Evolutionary conservation across 2,797 vertebrate species (phyloP).

Genomic region (Sebastes oblongus): DNA sequence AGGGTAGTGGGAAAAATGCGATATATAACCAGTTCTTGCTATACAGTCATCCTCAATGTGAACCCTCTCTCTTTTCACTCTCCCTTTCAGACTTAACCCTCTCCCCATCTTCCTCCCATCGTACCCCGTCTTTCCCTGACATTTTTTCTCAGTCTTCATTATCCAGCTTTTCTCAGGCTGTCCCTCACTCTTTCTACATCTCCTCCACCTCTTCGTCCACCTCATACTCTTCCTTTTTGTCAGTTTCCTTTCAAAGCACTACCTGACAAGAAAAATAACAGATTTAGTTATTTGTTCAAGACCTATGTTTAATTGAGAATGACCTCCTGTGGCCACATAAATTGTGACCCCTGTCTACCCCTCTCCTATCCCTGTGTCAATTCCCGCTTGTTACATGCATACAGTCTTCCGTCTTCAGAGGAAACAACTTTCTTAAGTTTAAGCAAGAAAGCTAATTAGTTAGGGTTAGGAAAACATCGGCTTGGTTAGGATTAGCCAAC

Average conservation of each 20-base stretch:
- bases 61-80: background rate
- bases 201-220: background rate
- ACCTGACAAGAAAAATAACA: background rate
- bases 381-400: too few species aligned
- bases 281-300: background rate
- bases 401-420: too few species aligned
- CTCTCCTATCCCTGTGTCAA: too few species aligned
- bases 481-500: too few species aligned
- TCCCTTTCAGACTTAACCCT: constrained; percentile 1
- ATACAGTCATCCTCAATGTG: constrained; percentile 21
- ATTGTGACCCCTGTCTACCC: background rate
- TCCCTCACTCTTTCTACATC: background rate
- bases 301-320: background rate
- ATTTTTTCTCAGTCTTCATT: background rate
- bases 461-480: too few species aligned
- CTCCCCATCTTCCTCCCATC: background rate
- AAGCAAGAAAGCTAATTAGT: too few species aligned
- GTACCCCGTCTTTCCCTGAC: background rate
- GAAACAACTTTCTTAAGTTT: too few species aligned
- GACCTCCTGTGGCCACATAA: background rate
- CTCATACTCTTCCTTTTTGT: background rate
- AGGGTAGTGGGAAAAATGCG: constrained; percentile 29
- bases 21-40: constrained; percentile 15
- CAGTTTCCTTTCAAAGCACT: background rate
- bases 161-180: too few species aligned